phyloP scores from a whole-genome alignment of 2,888 invertebrate species.

The Acanthosepion lycidas region DNA sequence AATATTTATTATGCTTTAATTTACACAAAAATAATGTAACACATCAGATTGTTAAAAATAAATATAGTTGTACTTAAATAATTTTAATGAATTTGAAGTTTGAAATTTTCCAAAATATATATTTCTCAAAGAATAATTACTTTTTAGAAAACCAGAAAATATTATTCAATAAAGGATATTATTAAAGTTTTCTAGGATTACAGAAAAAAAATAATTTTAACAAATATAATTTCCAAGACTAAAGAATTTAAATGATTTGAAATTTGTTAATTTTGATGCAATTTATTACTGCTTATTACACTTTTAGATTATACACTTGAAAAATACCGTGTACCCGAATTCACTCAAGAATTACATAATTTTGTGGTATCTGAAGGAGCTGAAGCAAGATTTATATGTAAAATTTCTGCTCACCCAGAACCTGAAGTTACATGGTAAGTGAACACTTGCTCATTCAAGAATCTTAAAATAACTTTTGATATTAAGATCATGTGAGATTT shows the following conservation, averaged over 20 bases:
- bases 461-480: too few relatives aligned
- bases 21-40: not conserved
- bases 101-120: not conserved
- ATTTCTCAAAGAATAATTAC: not conserved
- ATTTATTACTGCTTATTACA: not conserved
- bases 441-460: not conserved
- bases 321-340: conserved; percentile 73
- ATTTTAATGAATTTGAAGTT: not conserved
- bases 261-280: not conserved
- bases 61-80: not conserved
- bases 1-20: not conserved
- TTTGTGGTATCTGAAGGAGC: conserved; percentile 67
- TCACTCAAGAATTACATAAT: conserved; percentile 67
- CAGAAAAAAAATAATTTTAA: not conserved
- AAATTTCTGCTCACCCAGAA: conserved; percentile 68
- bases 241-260: not conserved
- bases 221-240: not conserved
- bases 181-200: not conserved
- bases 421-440: conserved; percentile 70
- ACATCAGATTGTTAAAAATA: not conserved
- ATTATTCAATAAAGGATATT: not conserved
- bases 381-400: conserved; percentile 65
- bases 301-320: conserved; percentile 67
- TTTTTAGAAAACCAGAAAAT: not conserved
- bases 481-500: not conserved